Evolutionary conservation across 2,113 vertebrate species (phyloP), one percentile per base, ranked within the genome.

Genomic region (Phycodurus eques): DNA sequence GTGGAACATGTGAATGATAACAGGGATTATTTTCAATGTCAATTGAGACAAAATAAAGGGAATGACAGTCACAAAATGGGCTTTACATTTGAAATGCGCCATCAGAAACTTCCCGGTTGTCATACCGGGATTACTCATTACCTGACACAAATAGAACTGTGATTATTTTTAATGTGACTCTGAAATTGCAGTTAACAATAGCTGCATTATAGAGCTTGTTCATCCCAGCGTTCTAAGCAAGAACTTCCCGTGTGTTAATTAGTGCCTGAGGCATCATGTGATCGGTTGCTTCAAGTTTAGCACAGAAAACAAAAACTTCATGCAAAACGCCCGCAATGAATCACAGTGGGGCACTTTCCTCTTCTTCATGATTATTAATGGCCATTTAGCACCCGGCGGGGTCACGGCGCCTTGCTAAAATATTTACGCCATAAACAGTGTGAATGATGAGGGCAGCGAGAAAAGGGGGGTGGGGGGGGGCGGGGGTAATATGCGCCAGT

Each of bases 351-450:
- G 82, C 83, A 68, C 75, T 78, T 83, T 78, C 78, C 31, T 49
- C 81, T 72, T 87, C 84, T 84, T 88, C 89, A 89, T 88, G 87
- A 82, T 91, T 91, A 90, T 91, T 89, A 92, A 92, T 88, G 87
- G 84, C 75, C 86, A 3, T 84, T 88, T 75, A 88, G 83, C 79
- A 78, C 49, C 76, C 85, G 71, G 72, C 81, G 80, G 81, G 88
- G 88, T 91, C 90, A 85, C 80, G 83, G 84, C 85, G 87, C 88
- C 90, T 79, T 78, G 59, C 78, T 83, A 81, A 88, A 86, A 89
- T 88, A 91, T 91, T 91, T 91, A 91, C 86, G 87, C 87, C 87
- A 80, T 88, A 91, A 91, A 90, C 88, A 89, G 82, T 80, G 70
- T 85, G 90, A 89, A 85, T 88, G 86, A 89, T 88, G 85, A 78